A percentile compares a stretch with the other conserved stretches of the same genome.
Evolutionary conservation across 2,113 vertebrate genomes (phyloP).

Genomic region (Capricornis sumatraensis): DNA sequence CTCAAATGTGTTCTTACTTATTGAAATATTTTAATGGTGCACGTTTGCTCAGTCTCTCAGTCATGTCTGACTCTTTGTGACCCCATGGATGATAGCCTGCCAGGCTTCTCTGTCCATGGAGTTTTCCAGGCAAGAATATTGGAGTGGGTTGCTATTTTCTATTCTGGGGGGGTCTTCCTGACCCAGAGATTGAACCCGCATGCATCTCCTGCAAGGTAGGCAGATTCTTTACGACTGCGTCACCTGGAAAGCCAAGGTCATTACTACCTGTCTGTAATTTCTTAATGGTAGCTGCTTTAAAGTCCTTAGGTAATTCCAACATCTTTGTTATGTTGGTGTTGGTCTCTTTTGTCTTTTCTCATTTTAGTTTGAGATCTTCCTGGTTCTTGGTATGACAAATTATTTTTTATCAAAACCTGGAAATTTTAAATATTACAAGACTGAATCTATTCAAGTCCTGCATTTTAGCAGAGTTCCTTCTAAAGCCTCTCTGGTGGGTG

Average conservation of each 20-base stretch:
- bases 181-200: not conserved
- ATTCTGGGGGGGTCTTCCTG: not conserved
- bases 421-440: not conserved
- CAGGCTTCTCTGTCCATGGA: not conserved
- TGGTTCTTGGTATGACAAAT: not conserved
- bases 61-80: not conserved
- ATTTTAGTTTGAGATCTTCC: not conserved
- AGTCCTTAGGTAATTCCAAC: not conserved
- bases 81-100: not conserved
- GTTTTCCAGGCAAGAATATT: not conserved
- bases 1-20: not conserved
- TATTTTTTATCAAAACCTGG: not conserved
- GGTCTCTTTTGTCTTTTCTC: not conserved
- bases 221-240: not conserved
- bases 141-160: not conserved
- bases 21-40: not conserved
- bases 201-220: not conserved
- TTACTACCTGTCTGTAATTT: not conserved
- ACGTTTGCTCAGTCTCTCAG: not conserved
- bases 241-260: not conserved
- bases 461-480: not conserved
- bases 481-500: not conserved
- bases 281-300: not conserved
- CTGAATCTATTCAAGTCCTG: not conserved
- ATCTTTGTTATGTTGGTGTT: not conserved